A percentile compares a stretch with the other conserved stretches of the same genome.
Conservation (phyloP, 30 jellyfish, hydroid and myxozoan genomes). For the Nemopilema nomurai region DNA sequence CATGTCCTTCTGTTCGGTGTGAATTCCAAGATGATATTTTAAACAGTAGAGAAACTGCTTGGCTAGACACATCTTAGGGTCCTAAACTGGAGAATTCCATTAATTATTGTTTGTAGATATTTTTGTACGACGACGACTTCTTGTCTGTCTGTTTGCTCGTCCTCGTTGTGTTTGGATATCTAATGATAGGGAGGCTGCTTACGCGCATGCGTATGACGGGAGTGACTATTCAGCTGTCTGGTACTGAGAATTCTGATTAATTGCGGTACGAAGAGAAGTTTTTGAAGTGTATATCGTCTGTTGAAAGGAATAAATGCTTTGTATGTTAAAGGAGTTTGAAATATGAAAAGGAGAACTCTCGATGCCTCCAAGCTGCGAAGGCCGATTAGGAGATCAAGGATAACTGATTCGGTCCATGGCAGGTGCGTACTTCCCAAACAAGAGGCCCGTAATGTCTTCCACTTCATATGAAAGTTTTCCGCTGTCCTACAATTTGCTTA, state of each 20-base stretch:
- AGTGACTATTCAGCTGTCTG: slow-evolving; percentile 61
- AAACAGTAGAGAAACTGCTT: no score
- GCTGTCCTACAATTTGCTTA: background rate
- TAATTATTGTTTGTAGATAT: no score
- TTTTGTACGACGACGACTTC: no score
- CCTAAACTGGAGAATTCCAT: no score
- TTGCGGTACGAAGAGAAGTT: slow-evolving; percentile 14
- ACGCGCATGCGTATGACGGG: slow-evolving; percentile 46
- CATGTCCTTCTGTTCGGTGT: no score
- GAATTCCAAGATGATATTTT: no score
- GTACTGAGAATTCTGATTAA: slow-evolving; percentile 27
- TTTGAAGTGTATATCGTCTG: background rate
- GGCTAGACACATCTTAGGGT: no score
- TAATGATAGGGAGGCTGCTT: slow-evolving; percentile 6
- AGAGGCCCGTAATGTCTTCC: background rate
- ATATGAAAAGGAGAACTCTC: slow-evolving; percentile 95
- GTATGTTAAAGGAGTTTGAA: slow-evolving; percentile 24
- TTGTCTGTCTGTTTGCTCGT: background rate
- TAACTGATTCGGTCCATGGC: slow-evolving; percentile 98
- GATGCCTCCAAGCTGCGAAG: slow-evolving; percentile 98
- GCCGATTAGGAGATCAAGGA: slow-evolving; percentile 94
- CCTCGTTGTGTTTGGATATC: background rate
- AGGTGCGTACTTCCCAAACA: slow-evolving; percentile 77
- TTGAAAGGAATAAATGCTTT: slow-evolving; percentile 15
- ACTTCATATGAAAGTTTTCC: background rate